phyloP scores from a whole-genome alignment of 35 echinoderm and acorn worm species.

The Diadema setosum region DNA sequence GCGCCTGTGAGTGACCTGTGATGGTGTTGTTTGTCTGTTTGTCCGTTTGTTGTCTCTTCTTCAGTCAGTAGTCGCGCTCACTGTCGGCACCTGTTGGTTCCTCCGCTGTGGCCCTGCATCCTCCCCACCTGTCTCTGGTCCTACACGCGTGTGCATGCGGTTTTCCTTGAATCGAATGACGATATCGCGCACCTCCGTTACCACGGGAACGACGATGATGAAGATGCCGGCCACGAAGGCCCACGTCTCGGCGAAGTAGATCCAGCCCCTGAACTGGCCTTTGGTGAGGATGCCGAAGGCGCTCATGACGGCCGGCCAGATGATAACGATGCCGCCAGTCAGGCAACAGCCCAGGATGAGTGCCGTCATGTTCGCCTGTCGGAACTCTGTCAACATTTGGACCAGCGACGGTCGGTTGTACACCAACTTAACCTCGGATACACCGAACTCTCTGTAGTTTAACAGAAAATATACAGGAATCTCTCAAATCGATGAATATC shows the following conservation, averaged over 20 bases:
- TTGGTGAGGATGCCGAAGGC: conserved; percentile 32
- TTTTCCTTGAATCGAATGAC: conserved; percentile 32
- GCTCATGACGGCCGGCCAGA: conserved; percentile 72
- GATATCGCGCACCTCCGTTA: conserved; percentile 58
- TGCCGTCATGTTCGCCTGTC: conserved; percentile 27
- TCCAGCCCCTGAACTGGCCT: conserved; percentile 73
- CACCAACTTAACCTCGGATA: conserved; percentile 65
- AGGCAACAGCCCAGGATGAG: conserved; percentile 20
- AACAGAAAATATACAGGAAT: too few relatives aligned
- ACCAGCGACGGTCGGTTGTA: conserved; percentile 73
- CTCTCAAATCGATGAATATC: too few relatives aligned
- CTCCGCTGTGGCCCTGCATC: not conserved
- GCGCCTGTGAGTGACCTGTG: too few relatives aligned
- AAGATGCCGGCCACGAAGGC: conserved; percentile 74
- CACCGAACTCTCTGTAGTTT: conserved; percentile 84
- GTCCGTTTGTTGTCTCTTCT: too few relatives aligned
- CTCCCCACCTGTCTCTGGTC: not conserved
- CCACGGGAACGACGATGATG: conserved; percentile 75
- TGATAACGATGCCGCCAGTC: conserved; percentile 49
- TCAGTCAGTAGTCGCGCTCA: too few relatives aligned
- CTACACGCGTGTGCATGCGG: not conserved
- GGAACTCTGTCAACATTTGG: conserved; percentile 75
- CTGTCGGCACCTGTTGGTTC: too few relatives aligned
- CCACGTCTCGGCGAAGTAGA: conserved; percentile 66
- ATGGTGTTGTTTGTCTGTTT: too few relatives aligned